Percentiles rank a stretch among this genome's conserved stretches.
Evolutionary conservation across 2,888 invertebrate species (phyloP).

Genomic region (Neelides folsomi): DNA sequence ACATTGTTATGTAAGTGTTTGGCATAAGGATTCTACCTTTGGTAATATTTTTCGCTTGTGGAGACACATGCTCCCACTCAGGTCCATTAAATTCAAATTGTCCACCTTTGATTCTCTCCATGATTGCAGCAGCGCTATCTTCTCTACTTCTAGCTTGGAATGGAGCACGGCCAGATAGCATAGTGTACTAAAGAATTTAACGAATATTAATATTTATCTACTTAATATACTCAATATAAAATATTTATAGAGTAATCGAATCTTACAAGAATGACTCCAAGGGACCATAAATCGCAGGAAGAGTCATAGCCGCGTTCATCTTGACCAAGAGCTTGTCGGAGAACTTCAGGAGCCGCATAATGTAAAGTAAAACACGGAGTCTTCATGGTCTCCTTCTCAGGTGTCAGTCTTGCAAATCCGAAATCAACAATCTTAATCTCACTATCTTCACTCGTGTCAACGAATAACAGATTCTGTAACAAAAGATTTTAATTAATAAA

Average conservation of each 20-base stretch:
- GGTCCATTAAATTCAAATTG: slow-evolving; percentile 60
- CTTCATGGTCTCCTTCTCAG: slow-evolving; percentile 46
- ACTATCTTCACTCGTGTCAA: slow-evolving; percentile 44
- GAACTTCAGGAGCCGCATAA: slow-evolving; percentile 81
- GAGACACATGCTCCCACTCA: slow-evolving; percentile 60
- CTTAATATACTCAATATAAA: not conserved
- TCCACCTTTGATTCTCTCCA: slow-evolving; percentile 65
- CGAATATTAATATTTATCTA: slow-evolving; percentile 4
- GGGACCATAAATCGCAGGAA: slow-evolving; percentile 88
- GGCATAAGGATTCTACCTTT: slow-evolving; percentile 38
- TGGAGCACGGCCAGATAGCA: slow-evolving; percentile 76
- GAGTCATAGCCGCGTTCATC: slow-evolving; percentile 56
- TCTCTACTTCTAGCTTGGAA: slow-evolving; percentile 59
- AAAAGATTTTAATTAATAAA: no score
- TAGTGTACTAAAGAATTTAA: slow-evolving; percentile 49
- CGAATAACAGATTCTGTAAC: slow-evolving; percentile 55
- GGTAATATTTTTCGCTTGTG: slow-evolving; percentile 60
- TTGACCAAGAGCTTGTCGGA: slow-evolving; percentile 45
- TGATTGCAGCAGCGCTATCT: slow-evolving; percentile 60
- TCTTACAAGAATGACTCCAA: slow-evolving; percentile 76
- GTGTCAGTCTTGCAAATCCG: slow-evolving; percentile 76
- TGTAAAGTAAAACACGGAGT: slow-evolving; percentile 89
- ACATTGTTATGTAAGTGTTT: no score
- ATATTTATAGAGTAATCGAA: no score
- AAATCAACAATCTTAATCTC: slow-evolving; percentile 87